Conservation (phyloP, 2,113 vertebrate species). For the Tychaedon coryphoeus region DNA sequence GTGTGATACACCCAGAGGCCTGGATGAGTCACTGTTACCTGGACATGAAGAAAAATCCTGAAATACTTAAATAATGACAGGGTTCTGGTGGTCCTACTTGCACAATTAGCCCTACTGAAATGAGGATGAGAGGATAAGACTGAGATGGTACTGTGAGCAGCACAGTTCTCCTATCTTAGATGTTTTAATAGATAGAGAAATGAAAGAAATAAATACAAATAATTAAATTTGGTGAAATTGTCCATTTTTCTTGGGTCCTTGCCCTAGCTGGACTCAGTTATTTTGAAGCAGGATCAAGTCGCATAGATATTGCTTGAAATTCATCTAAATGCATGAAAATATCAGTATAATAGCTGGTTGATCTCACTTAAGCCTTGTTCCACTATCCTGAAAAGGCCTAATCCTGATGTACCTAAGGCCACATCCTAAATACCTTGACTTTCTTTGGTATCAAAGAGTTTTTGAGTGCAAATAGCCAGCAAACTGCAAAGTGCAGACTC, state of each 20-base stretch:
- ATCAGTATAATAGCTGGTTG: neutral
- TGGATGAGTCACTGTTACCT: conserved; percentile 25
- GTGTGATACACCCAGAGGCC: conserved; percentile 7
- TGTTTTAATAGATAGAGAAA: neutral
- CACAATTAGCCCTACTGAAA: neutral
- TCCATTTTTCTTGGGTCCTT: neutral
- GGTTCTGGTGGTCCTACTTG: neutral
- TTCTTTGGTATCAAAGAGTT: neutral
- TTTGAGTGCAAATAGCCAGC: neutral
- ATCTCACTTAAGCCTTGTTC: neutral
- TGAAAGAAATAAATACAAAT: neutral
- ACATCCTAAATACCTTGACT: neutral
- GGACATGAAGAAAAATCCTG: neutral
- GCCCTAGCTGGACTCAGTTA: neutral
- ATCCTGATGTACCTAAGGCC: neutral
- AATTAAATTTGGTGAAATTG: neutral
- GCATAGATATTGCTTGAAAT: neutral
- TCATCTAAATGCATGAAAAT: neutral
- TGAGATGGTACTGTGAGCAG: neutral
- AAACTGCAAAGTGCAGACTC: neutral
- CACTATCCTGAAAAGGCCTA: neutral
- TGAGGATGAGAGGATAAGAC: neutral
- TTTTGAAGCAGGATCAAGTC: neutral
- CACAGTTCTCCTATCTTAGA: neutral
- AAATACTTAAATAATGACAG: neutral